phyloP scores from a whole-genome alignment of 2,797 vertebrate genomes.

The Cercopithecus neglectus region DNA sequence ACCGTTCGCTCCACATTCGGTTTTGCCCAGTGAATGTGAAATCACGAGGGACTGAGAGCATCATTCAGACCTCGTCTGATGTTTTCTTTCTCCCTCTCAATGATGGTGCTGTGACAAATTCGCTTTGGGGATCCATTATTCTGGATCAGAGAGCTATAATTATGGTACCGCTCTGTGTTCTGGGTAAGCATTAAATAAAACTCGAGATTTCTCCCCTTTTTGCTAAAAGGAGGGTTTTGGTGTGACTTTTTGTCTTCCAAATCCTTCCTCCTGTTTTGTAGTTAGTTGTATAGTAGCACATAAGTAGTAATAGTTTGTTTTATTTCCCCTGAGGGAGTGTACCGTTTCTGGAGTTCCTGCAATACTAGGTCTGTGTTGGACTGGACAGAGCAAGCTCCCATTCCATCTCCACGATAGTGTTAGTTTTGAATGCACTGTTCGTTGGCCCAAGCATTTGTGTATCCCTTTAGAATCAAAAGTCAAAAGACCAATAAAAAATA shows the following conservation, averaged over 20 bases:
- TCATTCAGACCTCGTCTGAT: not conserved
- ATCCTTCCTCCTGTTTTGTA: not conserved
- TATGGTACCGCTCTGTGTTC: not conserved
- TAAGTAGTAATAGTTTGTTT: not conserved
- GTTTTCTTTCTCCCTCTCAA: too few species aligned
- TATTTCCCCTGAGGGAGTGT: not conserved
- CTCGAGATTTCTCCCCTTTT: not conserved
- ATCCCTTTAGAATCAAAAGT: not conserved
- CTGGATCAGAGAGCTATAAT: not conserved
- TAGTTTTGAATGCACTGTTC: not conserved
- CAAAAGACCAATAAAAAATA: not conserved
- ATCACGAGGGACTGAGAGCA: accelerated
- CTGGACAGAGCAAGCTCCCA: not conserved
- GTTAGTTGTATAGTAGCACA: not conserved
- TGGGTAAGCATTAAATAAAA: not conserved
- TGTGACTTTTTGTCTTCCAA: not conserved
- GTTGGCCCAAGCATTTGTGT: not conserved
- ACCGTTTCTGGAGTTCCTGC: not conserved
- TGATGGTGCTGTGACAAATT: not conserved
- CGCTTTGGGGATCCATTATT: not conserved
- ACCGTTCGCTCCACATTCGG: not conserved
- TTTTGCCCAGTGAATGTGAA: not conserved
- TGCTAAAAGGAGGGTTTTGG: not conserved
- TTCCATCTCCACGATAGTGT: not conserved
- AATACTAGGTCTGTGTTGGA: not conserved